Evolutionary conservation across 2,888 invertebrate genomes (phyloP), one percentile per base, ranked within the genome.

Genomic region (Hyposoter didymator): DNA sequence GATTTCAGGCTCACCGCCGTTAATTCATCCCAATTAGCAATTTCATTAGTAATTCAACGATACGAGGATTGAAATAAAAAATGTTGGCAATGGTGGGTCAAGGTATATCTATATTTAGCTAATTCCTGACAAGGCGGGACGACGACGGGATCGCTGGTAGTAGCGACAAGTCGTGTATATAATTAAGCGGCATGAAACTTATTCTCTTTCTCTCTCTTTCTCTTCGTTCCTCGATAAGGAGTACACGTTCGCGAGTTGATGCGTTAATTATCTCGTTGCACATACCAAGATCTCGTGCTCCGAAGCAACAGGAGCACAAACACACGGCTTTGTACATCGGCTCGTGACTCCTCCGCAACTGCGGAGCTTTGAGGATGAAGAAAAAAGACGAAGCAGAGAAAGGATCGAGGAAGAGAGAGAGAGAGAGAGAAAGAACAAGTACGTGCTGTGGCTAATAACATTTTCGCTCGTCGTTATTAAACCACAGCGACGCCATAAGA

Each of bases 151-250:
- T 72, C 83, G 73, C 83, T 81, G 78, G 82, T 85, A 85, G 85
- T 85, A 85, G 85, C 85, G 85, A 85, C 85, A 85, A 85, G 83
- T 85, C 85, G 85, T 85, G 85, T 85, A 85, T 82, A 85, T 83
- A 85, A 85, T 85, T 85, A 85, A 85, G 83, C 85, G 83, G 83
- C 85, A 82, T 74, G 82, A 83, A 80, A 85, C 79, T 72, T 70
- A 12, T 59, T 28, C 52, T 55, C 52, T 52, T 14, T 55, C n/a
- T 49, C n/a, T 49, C 22, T 59, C 59, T 59, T 28, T 59, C 43
- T 62, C 69, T 62, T 52, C 52, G 69, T 74, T 78, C 43, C 83
- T 83, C 85, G 85, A 85, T 85, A 85, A 85, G 85, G 83, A 83
- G 82, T 85, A 82, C 82, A 85, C 85, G 73, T 83, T 85, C 80